Percentiles rank a stretch among this genome's conserved stretches.
Evolutionary conservation across 2,113 vertebrate genomes (phyloP).

Genomic region (Arvicanthis niloticus): DNA sequence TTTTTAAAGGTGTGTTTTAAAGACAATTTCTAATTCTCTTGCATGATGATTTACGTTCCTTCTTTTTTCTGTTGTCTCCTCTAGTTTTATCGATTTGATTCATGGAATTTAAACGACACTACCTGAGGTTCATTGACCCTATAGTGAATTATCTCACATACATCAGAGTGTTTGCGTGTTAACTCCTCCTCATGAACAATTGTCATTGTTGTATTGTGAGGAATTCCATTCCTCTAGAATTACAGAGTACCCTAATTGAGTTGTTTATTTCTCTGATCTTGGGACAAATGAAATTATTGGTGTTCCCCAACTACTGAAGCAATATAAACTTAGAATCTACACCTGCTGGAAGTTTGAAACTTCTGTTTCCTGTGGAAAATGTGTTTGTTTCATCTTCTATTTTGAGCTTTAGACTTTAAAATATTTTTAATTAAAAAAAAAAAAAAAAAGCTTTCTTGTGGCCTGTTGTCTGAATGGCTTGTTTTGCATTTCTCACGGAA

Average conservation of each 20-base stretch:
- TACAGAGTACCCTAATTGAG: neutral
- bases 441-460: neutral
- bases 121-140: neutral
- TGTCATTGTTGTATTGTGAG: neutral
- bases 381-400: neutral
- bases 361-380: neutral
- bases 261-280: neutral
- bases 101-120: neutral
- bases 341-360: neutral
- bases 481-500: neutral
- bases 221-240: neutral
- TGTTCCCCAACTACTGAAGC: neutral
- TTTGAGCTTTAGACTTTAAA: neutral
- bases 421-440: neutral
- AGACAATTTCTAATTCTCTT: neutral
- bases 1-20: neutral
- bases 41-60: neutral
- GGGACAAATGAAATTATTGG: neutral
- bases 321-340: neutral
- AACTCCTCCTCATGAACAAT: neutral
- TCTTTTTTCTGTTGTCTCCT: neutral
- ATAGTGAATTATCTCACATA: neutral
- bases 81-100: neutral
- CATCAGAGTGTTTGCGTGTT: neutral
- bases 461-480: neutral